Conservation (phyloP, 2,888 invertebrate species). For the Cheilosia urbana region DNA sequence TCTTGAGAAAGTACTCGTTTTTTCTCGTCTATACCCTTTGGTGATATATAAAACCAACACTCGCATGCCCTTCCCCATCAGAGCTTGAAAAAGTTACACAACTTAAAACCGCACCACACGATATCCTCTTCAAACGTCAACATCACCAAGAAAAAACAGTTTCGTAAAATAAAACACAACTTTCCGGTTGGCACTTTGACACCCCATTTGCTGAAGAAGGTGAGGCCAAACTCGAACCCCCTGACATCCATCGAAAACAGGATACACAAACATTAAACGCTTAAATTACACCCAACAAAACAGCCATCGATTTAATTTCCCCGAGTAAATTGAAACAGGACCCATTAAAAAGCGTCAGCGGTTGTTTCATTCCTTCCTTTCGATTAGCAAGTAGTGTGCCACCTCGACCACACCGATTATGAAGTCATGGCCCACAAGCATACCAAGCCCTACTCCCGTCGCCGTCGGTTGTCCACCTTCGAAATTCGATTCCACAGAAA, state of each 20-base stretch:
- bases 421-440: slow-evolving; percentile 34
- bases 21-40: too few species aligned
- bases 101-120: neutral
- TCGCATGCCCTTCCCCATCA: too few species aligned
- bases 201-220: slow-evolving; percentile 42
- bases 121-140: neutral
- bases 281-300: slow-evolving; percentile 62
- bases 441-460: slow-evolving; percentile 1
- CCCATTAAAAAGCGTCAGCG: slow-evolving; percentile 62
- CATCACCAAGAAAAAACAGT: neutral
- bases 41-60: too few species aligned
- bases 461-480: slow-evolving; percentile 19
- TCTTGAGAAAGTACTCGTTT: too few species aligned
- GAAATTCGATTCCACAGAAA: slow-evolving; percentile 72
- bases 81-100: neutral
- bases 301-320: slow-evolving; percentile 62
- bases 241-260: slow-evolving; percentile 7
- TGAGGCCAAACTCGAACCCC: slow-evolving; percentile 2
- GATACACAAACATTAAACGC: slow-evolving; percentile 43
- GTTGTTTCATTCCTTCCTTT: slow-evolving; percentile 64
- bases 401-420: slow-evolving; percentile 66
- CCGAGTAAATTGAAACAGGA: slow-evolving; percentile 59
- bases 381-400: slow-evolving; percentile 55
- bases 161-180: slow-evolving; percentile 4
- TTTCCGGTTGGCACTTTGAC: slow-evolving; percentile 28